These are phyloP conservation scores for Lampropteryx suffumata DNA, from an alignment of 2,888 invertebrate genomes.

Conservation along the genomic window DNA sequence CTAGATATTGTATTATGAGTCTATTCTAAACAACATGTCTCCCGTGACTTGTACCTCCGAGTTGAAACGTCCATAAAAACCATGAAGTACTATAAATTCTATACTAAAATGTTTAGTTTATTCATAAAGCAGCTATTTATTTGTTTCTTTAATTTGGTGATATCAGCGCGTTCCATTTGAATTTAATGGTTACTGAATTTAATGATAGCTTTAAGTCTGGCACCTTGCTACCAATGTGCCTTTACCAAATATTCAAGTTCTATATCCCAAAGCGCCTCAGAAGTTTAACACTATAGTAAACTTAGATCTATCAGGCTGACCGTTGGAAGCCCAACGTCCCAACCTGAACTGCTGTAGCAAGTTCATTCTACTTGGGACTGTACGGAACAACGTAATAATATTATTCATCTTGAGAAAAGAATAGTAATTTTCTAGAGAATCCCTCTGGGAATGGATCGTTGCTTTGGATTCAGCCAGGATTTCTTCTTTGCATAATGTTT, in stretches of 20 bases:
- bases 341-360: conserved; percentile 8
- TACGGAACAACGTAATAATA: conserved; percentile 32
- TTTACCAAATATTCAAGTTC: conserved; percentile 3
- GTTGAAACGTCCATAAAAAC: too few relatives aligned
- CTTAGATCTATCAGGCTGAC: conserved; percentile 5
- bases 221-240: conserved; percentile 6
- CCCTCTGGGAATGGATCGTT: conserved; percentile 33
- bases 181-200: too few relatives aligned
- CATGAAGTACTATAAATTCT: too few relatives aligned
- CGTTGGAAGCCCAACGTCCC: not conserved
- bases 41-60: too few relatives aligned
- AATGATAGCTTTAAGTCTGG: not conserved
- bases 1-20: not conserved
- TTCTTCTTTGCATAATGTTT: conserved; percentile 24
- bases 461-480: conserved; percentile 31
- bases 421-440: conserved; percentile 31
- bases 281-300: conserved; percentile 11
- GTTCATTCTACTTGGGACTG: conserved; percentile 29
- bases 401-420: conserved; percentile 35
- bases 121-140: too few relatives aligned
- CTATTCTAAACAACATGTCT: too few relatives aligned
- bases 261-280: conserved; percentile 1
- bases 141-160: too few relatives aligned
- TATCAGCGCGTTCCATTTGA: too few relatives aligned
- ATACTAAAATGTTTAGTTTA: too few relatives aligned